Base-by-base conservation (phyloP, 2,113 vertebrate species). In the Psilopsiagon aymara region DNA sequence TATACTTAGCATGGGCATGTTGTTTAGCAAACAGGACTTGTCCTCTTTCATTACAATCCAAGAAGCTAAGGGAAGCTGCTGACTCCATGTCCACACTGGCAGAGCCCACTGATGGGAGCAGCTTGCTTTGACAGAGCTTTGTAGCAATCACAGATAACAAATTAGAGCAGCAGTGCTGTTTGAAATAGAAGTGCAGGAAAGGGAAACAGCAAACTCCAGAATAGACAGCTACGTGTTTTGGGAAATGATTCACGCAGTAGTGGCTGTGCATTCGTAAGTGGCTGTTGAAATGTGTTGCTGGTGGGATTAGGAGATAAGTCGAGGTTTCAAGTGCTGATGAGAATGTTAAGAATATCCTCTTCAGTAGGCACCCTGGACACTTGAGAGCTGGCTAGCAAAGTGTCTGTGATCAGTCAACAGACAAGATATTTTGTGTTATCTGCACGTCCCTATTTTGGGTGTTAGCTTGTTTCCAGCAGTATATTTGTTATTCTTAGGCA, bases 251-350 rank as follows among this genome's bases (percentile, higher is more conserved):
- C 85, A 25, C 68, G 47, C 35, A 7, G 71, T 14, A 25, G 75
- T 85, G 90, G 62, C 73, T 76, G 59, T 25, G 59, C 69, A 39
- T 89, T 95, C 4, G 4, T 95, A 95, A 98, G 97, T 97, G 95
- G 93, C 92, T 97, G 90, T 93, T 97, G 97, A 98, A 97, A 97
- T 80, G 92, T 96, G 84, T 71, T 93, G 67, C 86, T 97, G 92
- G 73, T 77, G 75, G 96, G 83, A 97, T 97, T 96, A 95, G 91
- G 83, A 96, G 89, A 57, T 97, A 96, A 94, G 69, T 95, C 11
- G 43, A 93, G 80, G 90, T 94, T 97, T 97, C 44, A 69, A 97
- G 95, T 93, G 82, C 88, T 92, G 94, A 91, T 94, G 94, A 96
- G 96, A 96, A 94, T 83, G 88, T 97, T 89, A 73, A 97, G 95